These are phyloP conservation scores for Peromyscus nudipes DNA, from an alignment of 2,797 vertebrate species.

Conservation along the genomic window DNA sequence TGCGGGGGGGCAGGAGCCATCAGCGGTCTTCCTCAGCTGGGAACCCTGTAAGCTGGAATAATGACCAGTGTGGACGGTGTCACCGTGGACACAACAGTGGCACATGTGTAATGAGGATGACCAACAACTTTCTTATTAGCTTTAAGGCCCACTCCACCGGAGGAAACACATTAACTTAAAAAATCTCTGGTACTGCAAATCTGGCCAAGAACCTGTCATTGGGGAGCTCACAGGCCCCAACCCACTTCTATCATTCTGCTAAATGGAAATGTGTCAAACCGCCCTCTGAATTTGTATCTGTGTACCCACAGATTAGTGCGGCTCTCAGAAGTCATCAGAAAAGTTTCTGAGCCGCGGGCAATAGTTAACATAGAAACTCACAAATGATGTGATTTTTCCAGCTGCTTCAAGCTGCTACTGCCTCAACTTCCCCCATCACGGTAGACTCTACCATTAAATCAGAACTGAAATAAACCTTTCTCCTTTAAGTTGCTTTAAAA, in stretches of 20 bases:
- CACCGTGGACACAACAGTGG: neutral
- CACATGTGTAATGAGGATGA: no score
- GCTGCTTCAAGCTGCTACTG: neutral
- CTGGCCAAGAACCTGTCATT: neutral
- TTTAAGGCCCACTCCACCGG: neutral
- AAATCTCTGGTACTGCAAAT: neutral
- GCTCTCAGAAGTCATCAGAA: neutral
- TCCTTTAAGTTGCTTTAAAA: neutral
- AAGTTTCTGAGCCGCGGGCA: neutral
- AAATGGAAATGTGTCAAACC: neutral
- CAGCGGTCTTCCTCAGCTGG: neutral
- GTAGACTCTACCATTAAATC: neutral
- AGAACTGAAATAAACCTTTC: neutral
- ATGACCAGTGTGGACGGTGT: neutral
- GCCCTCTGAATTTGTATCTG: neutral
- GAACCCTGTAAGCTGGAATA: neutral
- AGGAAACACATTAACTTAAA: neutral
- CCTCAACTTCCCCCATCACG: neutral
- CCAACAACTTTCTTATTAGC: neutral
- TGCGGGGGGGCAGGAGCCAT: neutral
- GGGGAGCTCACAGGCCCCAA: neutral
- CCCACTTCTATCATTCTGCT: neutral
- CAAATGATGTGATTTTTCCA: neutral
- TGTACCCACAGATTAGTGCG: neutral
- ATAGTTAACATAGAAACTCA: neutral